Evolutionary conservation across 1,140 invertebrate genomes (phyloP).

Genomic region (Idris sp.): DNA sequence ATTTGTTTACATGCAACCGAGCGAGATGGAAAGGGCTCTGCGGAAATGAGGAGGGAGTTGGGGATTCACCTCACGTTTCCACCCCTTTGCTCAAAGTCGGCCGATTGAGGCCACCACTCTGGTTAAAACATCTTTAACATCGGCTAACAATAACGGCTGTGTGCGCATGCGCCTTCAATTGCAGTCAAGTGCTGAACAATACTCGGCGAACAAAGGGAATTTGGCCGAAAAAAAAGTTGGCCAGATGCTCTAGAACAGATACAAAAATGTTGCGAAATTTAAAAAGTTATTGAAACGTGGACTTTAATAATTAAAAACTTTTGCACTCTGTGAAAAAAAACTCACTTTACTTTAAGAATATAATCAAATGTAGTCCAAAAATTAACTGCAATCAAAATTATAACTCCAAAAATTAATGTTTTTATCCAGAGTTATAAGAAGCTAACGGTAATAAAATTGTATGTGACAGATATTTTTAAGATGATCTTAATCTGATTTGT

Average conservation of each 20-base stretch:
- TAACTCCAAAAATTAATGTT: too few species aligned
- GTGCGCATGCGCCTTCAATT: conserved; percentile 14
- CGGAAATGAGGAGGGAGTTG: neutral
- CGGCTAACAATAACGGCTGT: conserved; percentile 11
- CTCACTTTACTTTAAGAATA: too few species aligned
- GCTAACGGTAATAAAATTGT: too few species aligned
- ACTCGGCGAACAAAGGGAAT: conserved; percentile 4
- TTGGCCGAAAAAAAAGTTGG: conserved; percentile 13
- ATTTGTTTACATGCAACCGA: conserved; percentile 12
- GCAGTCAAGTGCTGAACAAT: conserved; percentile 9
- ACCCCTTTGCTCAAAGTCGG: conserved; percentile 26
- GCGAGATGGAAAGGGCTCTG: conserved; percentile 9
- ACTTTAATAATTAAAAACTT: conserved; percentile 19
- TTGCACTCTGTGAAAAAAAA: too few species aligned
- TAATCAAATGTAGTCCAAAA: too few species aligned
- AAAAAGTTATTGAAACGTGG: conserved; percentile 4
- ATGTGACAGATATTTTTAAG: too few species aligned
- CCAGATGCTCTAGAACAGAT: neutral
- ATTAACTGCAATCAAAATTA: too few species aligned
- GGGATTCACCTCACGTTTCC: conserved; percentile 2
- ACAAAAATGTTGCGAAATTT: conserved; percentile 23
- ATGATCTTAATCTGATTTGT: too few species aligned
- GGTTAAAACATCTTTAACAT: conserved; percentile 40
- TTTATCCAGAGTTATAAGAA: too few species aligned
- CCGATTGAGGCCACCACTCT: conserved; percentile 46